Conservation (phyloP, 1,140 invertebrate species). For the Drosophila repleta region DNA sequence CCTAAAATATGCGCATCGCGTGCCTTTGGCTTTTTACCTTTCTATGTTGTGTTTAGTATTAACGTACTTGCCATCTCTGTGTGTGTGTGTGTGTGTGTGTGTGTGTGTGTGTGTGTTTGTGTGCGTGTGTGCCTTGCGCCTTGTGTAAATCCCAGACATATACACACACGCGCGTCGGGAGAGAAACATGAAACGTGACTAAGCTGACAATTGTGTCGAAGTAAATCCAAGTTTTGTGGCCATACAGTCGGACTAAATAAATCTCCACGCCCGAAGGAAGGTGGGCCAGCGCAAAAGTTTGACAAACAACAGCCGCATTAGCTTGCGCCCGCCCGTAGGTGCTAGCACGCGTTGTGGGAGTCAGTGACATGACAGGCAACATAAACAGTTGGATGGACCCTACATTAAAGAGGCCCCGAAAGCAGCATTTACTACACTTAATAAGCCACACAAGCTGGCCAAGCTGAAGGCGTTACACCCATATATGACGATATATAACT, state of each 20-base stretch:
- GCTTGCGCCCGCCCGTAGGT: conserved; percentile 1
- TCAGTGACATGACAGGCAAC: conserved; percentile 38
- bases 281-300: conserved; percentile 31
- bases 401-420: background rate
- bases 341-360: conserved; percentile 12
- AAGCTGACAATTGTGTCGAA: conserved; percentile 82
- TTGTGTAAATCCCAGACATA: conserved; percentile 42
- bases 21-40: conserved; percentile 79
- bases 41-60: conserved; percentile 79
- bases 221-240: conserved; percentile 79
- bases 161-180: conserved; percentile 32
- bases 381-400: conserved; percentile 36
- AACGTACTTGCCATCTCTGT: conserved; percentile 31
- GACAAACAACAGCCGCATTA: conserved; percentile 48
- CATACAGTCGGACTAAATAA: conserved; percentile 70
- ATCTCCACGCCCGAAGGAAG: conserved; percentile 45
- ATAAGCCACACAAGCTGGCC: conserved; percentile 17
- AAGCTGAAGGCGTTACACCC: background rate
- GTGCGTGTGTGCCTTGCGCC: conserved; percentile 22
- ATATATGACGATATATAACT: background rate
- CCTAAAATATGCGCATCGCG: conserved; percentile 78
- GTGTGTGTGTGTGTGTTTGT: conserved; percentile 11
- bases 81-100: background rate
- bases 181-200: conserved; percentile 76
- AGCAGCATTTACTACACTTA: conserved; percentile 26